Conservation (phyloP, 2,797 vertebrate species). For the Graptemys geographica region DNA sequence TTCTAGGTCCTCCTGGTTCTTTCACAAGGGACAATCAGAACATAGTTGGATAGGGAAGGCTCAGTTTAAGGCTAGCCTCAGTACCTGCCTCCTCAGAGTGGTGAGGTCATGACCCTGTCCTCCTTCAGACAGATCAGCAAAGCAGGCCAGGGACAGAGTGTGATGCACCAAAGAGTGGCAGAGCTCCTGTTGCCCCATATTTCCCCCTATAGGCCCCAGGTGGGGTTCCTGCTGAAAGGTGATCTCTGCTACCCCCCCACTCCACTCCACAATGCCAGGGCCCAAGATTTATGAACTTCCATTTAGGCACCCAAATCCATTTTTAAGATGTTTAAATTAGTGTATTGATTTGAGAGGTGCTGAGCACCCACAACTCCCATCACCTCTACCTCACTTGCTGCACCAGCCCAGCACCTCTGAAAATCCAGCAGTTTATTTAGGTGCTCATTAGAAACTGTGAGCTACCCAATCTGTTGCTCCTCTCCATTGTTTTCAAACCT, state of each 20-base stretch:
- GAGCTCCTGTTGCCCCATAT: not conserved
- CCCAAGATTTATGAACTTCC: not conserved
- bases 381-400: not conserved
- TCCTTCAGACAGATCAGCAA: not conserved
- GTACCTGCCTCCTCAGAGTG: accelerated
- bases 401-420: not conserved
- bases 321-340: not conserved
- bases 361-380: not conserved
- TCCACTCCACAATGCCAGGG: not conserved
- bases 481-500: constrained; percentile 1
- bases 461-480: not conserved
- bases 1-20: not conserved
- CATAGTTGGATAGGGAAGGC: not conserved
- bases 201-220: not conserved
- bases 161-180: not conserved
- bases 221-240: not conserved
- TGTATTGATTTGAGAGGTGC: not conserved
- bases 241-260: not conserved
- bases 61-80: not conserved
- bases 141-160: not conserved
- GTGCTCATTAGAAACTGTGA: not conserved
- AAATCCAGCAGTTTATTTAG: not conserved
- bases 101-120: not conserved
- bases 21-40: not conserved
- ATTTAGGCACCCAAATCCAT: not conserved